These are phyloP conservation scores for Hirundo rustica DNA, from an alignment of 2,797 vertebrate species.

Conservation along the genomic window DNA sequence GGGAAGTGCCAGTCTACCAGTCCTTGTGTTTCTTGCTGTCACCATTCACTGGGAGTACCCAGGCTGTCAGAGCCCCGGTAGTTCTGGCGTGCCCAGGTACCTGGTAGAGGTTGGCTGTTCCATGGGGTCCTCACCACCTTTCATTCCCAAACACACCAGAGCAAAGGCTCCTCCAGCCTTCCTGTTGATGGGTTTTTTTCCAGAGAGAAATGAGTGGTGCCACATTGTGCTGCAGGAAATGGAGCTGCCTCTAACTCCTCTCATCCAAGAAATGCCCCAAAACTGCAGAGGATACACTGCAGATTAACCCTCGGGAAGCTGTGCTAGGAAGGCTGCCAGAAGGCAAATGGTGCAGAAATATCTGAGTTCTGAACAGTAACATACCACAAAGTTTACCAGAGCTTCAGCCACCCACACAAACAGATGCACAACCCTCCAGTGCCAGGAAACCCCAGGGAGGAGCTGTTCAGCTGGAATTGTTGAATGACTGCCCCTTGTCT, in stretches of 20 bases:
- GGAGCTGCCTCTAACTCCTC: not conserved
- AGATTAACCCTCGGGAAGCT: not conserved
- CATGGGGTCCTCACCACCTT: not conserved
- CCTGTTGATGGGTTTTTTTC: not conserved
- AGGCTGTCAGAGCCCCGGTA: not conserved
- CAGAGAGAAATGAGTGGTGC: not conserved
- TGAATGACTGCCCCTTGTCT: not conserved
- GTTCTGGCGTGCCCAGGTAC: not conserved
- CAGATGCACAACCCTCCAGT: not conserved
- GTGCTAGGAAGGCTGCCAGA: not conserved
- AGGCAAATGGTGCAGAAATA: not conserved
- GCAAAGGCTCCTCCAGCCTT: not conserved
- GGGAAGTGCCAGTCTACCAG: not conserved
- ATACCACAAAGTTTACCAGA: not conserved
- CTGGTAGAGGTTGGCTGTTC: not conserved
- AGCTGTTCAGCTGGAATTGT: not conserved
- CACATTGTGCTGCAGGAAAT: not conserved
- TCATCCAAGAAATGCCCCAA: not conserved
- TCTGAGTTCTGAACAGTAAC: not conserved
- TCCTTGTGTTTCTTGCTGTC: not conserved
- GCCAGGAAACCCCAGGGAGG: not conserved
- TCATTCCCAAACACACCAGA: not conserved
- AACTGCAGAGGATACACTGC: not conserved
- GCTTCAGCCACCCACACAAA: not conserved
- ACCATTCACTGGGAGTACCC: not conserved